phyloP scores from a whole-genome alignment of 2,113 vertebrate genomes.

The Indri indri region DNA sequence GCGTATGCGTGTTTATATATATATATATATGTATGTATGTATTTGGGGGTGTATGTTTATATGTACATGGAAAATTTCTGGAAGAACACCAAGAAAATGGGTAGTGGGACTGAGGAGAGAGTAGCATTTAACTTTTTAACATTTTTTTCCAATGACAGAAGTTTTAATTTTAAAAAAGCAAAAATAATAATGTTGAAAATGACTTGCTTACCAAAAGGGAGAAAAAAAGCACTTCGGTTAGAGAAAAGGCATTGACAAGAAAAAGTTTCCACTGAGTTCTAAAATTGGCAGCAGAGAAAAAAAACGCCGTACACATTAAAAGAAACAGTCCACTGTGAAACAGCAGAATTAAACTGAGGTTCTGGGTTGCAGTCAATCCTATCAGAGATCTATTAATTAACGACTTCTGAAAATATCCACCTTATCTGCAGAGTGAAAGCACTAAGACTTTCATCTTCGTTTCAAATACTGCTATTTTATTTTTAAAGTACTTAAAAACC shows the following conservation, averaged over 20 bases:
- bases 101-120: not conserved
- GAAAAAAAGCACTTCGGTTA: constrained; percentile 18
- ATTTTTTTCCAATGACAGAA: not conserved
- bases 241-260: constrained; percentile 33
- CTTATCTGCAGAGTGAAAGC: constrained; percentile 62
- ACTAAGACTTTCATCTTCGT: constrained; percentile 44
- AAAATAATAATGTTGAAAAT: not conserved
- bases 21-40: not conserved
- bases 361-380: constrained; percentile 58
- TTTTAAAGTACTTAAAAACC: constrained; percentile 51
- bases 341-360: constrained; percentile 30
- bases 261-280: constrained; percentile 34
- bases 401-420: constrained; percentile 64
- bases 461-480: constrained; percentile 61
- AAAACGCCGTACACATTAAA: not conserved
- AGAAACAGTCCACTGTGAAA: constrained; percentile 38
- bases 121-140: not conserved
- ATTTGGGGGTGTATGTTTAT: not conserved
- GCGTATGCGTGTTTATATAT: not conserved
- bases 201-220: constrained; percentile 29
- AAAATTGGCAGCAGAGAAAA: constrained; percentile 37
- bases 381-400: constrained; percentile 79
- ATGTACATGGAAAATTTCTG: not conserved
- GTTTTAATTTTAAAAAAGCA: not conserved
- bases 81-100: not conserved